Conservation (phyloP, 2,797 vertebrate species). For the Artibeus jamaicensis region DNA sequence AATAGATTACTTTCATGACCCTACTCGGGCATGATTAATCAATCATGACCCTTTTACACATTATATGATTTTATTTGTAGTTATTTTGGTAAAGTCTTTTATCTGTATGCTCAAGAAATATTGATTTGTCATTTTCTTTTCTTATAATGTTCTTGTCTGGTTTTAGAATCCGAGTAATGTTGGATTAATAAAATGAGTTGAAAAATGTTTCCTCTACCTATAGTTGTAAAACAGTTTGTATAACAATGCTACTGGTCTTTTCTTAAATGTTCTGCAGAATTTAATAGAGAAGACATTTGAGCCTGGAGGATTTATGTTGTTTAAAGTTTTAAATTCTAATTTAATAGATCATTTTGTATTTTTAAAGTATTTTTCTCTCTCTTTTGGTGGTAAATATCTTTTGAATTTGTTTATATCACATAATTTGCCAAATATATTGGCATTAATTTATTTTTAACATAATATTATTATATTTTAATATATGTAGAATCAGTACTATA, state of each 20-base stretch:
- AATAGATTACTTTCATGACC: background rate
- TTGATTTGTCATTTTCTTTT: slow-evolving; percentile 6
- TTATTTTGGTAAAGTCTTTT: slow-evolving; percentile 11
- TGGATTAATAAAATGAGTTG: background rate
- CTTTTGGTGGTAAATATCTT: background rate
- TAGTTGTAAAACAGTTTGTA: background rate
- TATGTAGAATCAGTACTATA: background rate
- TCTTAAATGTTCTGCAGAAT: slow-evolving; percentile 12
- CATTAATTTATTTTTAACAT: background rate
- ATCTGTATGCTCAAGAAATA: background rate
- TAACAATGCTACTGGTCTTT: background rate
- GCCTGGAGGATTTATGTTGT: background rate
- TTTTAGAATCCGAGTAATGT: background rate
- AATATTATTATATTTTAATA: slow-evolving; percentile 3
- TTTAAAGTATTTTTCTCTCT: background rate
- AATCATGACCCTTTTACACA: background rate
- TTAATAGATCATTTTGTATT: background rate
- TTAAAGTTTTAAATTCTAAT: background rate
- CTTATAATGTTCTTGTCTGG: background rate
- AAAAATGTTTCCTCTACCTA: background rate
- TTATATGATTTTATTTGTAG: background rate
- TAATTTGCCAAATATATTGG: slow-evolving; percentile 1
- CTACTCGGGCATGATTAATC: background rate
- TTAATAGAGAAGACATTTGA: background rate
- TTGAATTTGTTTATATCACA: background rate